Percentiles rank a stretch among this genome's conserved stretches.
phyloP scores from a whole-genome alignment of 2,888 invertebrate species.

The Drosophila planitibia region DNA sequence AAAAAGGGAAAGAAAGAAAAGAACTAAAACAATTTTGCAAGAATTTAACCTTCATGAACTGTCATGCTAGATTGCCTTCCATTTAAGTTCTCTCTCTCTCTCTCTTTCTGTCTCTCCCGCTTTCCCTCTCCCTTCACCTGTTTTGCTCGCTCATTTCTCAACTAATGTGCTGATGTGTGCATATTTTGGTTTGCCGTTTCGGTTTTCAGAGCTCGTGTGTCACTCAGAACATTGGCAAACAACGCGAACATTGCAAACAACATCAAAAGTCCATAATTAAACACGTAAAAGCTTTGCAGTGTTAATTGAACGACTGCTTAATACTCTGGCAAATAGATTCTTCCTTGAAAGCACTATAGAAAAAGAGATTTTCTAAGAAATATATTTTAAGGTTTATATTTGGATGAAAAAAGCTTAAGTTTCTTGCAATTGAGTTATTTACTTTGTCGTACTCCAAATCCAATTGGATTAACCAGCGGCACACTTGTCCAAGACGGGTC shows the following conservation, averaged over 20 bases:
- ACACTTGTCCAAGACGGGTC: conserved; percentile 31
- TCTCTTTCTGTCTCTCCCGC: not conserved
- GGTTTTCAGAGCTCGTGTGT: conserved; percentile 54
- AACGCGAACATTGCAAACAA: conserved; percentile 54
- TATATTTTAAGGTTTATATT: not conserved
- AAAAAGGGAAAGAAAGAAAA: not conserved
- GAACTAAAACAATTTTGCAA: conserved; percentile 63
- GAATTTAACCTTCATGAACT: conserved; percentile 78
- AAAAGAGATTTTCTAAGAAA: conserved; percentile 18
- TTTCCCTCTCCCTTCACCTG: not conserved
- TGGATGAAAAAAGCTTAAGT: not conserved
- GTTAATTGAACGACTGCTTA: not conserved
- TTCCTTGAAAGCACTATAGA: not conserved
- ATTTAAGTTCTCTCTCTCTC: not conserved
- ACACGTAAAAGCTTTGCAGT: not conserved
- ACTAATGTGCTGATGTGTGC: conserved; percentile 55
- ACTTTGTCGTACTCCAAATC: conserved; percentile 26
- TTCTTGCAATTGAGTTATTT: conserved; percentile 5
- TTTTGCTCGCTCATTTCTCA: conserved; percentile 1
- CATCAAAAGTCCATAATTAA: conserved; percentile 35
- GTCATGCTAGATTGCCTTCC: conserved; percentile 73
- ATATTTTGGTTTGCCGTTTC: conserved; percentile 43
- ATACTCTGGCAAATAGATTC: not conserved
- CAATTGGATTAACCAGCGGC: conserved; percentile 38
- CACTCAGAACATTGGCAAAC: conserved; percentile 51